Base-by-base conservation (phyloP, 2,113 vertebrate genomes). In the Ancistrus triradiatus region DNA sequence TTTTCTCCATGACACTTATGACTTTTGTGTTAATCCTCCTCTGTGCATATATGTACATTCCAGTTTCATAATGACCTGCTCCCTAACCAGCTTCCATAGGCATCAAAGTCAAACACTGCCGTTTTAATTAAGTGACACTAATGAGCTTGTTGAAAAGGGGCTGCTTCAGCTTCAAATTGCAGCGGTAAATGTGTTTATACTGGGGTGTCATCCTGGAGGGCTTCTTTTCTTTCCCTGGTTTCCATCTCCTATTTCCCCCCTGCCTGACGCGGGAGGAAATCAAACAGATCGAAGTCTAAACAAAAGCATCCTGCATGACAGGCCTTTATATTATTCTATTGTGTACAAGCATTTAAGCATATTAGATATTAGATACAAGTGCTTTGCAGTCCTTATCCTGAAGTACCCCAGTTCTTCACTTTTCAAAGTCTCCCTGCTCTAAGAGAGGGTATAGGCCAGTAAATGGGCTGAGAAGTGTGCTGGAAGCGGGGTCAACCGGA, bases 41-140 rank as follows among this genome's bases (percentile, higher is more conserved):
- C 7, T 35, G 6, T 58, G 27, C 14, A 3, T 53, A 19, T 28
- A 59, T 31, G 17, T 51, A 28, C 80, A 43, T 61, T 53, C 38
- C 13, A 43, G 57, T 58, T 74, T 50, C 33, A 52, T 48, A 70
- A 62, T 58, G 63, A 63, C 48, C 50, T 64, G 38, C 61, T 38
- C 38, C 40, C 89, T 85, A n/a, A 52, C 51, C n/a, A 6, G 86
- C 86, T 87, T 86, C 85, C 86, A 87, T 85, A 77, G 85, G 86
- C 89, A 91, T 92, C 90, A 91, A 91, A 91, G 90, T 92, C 90
- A 93, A 92, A 87, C 90, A 89, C 90, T 90, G 87, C 90, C 90
- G 88, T 91, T 91, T 92, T 92, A 92, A 92, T 91, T 92, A 92
- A 93, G 89, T 92, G 90, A 91, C 91, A 93, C 89, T 92, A 92